Percentiles rank a stretch among this genome's conserved stretches.
phyloP scores from a whole-genome alignment of 1,140 invertebrate species.

The Rhopalosiphum maidis region DNA sequence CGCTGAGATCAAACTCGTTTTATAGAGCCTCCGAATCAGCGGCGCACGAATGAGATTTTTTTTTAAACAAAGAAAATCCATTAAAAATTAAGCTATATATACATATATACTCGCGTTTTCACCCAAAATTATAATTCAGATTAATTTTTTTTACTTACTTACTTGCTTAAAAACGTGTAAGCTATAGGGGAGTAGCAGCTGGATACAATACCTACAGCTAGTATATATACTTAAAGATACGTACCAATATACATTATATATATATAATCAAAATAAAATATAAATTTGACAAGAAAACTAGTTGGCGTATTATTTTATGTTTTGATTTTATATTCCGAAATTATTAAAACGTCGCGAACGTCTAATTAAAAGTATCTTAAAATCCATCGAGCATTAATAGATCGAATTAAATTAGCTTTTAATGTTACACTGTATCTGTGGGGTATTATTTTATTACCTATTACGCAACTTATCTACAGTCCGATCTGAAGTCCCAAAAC shows the following conservation, averaged over 20 bases:
- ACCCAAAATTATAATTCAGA: constrained; percentile 23
- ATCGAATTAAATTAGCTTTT: not conserved
- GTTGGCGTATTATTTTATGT: not conserved
- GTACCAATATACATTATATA: not conserved
- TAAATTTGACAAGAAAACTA: not conserved
- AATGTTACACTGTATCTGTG: not conserved
- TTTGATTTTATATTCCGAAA: not conserved
- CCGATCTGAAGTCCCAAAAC: not conserved
- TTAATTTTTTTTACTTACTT: constrained; percentile 18
- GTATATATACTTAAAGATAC: not conserved
- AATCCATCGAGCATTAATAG: not conserved
- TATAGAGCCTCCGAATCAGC: constrained; percentile 29
- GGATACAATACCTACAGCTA: not conserved
- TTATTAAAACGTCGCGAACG: not conserved
- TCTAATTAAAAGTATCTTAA: constrained; percentile 18
- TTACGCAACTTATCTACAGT: not conserved
- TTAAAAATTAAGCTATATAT: constrained; percentile 17
- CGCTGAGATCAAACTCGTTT: constrained; percentile 50
- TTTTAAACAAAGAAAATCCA: constrained; percentile 49
- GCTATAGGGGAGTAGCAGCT: not conserved
- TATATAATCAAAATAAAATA: not conserved
- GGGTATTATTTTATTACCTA: constrained; percentile 22
- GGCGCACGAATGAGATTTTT: constrained; percentile 48
- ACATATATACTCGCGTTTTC: not conserved
- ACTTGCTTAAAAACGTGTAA: not conserved